Base-by-base conservation (phyloP, 2,113 vertebrate genomes). In the Apodemus sylvaticus region DNA sequence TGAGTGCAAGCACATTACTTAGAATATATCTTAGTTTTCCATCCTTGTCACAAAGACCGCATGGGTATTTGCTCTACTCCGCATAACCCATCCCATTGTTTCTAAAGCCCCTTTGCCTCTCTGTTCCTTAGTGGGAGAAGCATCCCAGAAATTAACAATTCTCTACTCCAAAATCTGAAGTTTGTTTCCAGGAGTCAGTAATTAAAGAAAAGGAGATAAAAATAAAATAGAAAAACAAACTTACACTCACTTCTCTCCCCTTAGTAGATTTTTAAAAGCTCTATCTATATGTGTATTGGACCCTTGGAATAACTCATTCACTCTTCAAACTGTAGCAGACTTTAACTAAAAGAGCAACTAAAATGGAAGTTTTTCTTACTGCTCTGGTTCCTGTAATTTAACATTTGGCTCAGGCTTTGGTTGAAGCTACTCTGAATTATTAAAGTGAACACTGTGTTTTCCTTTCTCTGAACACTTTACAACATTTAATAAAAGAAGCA, bases 361-460 rank as follows among this genome's bases (percentile, higher is more conserved):
- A 66, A 36, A 51, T 39, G 4, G 60, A 89, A 58, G 24, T 60
- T 96, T 70, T 73, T 24, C 36, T 96, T 31, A 86, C 68, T 92
- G 73, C 60, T 95, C 71, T 79, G 48, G 20, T 93, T 95, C 93
- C 86, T 93, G 17, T 95, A 94, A 97, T 95, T 96, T 96, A 78
- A 82, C 68, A 42, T 95, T 88, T 85, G 91, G 92, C 77, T 73
- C 77, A 39, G 77, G 20, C 62, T 95, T 86, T 36, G 45, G n/a
- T 77, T 73, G 77, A 90, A 94, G 92, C 3, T 31, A 4, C n/a
- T 93, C 73, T 97, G 68, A 97, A 97, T 97, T 94, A 96, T 94
- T 97, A 94, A 98, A 96, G 51, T 66, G 89, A 95, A 96, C 77
- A 86, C 71, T n/a, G 51, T 96, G 76, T 86, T 95, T 92, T 90